Base-by-base conservation (phyloP, 2,113 vertebrate species). In the Neodon shergylaensis region DNA sequence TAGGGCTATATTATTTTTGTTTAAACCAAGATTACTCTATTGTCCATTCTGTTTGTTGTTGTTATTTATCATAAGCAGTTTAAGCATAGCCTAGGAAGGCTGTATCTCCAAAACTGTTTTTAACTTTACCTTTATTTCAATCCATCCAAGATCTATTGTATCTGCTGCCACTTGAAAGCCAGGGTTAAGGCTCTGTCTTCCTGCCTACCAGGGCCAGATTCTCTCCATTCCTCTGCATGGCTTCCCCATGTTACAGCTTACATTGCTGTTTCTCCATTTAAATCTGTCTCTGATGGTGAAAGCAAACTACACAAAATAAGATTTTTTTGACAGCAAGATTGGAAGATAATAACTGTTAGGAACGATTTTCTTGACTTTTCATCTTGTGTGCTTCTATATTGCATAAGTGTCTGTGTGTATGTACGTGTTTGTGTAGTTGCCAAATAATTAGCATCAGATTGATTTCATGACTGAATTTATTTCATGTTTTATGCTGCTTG, bases 311-410 rank as follows among this genome's bases (percentile, higher is more conserved):
- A 42, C 1, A 61, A 12, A 82, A 17, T 9, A 73, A 39, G 19
- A 17, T 76, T 94, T 96, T 91, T 4, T 83, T 96, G 93, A 63
- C 52, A 89, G 44, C 14, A 21, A 11, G 44, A 73, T 68, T 52
- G 85, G 61, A 39, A 14, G 79, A 92, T 63, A 87, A 49, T 68
- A 91, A 73, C 19, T 47, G n/a, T 76, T 90, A 92, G 72, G 39
- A 82, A 24, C 14, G 58, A 84, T 87, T 63, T 68, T 82, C 36
- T 88, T 94, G 42, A 90, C 14, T 74, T 93, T 88, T 85, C 5
- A 54, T 52, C 12, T 89, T 14, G 3, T 49, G 5, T 61, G 16
- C 36, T 3, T 86, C 7, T 49, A 52, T 74, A 1, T 74, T 66
- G 24, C n/a, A 14, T n/a, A 16, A 36, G 9, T 88, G 1, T 63